phyloP scores from a whole-genome alignment of 2,113 vertebrate genomes.

The Danionella cerebrum region DNA sequence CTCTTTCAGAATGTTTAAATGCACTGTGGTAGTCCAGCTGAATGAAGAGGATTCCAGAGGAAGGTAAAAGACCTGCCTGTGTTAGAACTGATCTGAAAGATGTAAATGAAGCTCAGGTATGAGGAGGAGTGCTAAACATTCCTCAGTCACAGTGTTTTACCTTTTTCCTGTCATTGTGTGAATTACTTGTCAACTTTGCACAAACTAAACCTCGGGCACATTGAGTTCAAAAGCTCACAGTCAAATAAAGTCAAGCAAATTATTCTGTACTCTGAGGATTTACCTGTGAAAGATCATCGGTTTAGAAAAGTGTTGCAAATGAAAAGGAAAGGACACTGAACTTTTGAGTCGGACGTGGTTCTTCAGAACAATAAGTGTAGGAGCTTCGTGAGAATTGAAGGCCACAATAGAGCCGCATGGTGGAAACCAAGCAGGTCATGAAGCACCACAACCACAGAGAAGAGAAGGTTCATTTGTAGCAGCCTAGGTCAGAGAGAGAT shows the following conservation, averaged over 20 bases:
- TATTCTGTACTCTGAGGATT: too few species aligned
- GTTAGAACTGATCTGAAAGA: neutral
- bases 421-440: too few species aligned
- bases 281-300: too few species aligned
- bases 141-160: neutral
- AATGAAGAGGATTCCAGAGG: neutral
- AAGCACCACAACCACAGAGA: too few species aligned
- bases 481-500: too few species aligned
- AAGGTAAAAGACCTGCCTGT: neutral
- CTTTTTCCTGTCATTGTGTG: neutral
- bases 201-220: neutral
- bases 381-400: neutral
- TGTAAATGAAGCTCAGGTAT: neutral
- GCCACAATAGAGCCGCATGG: too few species aligned
- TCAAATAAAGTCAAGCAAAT: too few species aligned
- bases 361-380: neutral
- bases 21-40: neutral
- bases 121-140: neutral
- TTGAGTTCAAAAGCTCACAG: neutral
- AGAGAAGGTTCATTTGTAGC: too few species aligned
- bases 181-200: neutral
- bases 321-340: too few species aligned
- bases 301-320: too few species aligned
- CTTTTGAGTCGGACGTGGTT: neutral
- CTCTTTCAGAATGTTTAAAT: neutral